These are phyloP conservation scores for Thunnus maccoyii DNA, from an alignment of 2,113 vertebrate species.

Conservation along the genomic window DNA sequence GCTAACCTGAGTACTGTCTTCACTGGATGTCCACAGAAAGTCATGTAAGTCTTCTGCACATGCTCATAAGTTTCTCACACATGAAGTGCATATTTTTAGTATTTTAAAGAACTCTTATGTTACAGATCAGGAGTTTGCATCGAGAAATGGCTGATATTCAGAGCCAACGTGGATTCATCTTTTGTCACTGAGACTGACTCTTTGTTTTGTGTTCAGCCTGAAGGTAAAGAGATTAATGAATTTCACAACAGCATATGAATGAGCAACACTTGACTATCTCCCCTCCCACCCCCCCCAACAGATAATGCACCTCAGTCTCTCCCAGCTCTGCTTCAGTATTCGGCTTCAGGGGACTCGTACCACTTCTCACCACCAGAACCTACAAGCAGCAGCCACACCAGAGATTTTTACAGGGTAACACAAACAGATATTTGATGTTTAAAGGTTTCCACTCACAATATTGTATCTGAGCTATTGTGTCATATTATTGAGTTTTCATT, in stretches of 20 bases:
- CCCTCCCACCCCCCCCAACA: constrained; percentile 15
- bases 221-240: constrained; percentile 62
- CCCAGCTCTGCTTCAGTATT: constrained; percentile 30
- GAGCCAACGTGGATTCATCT: constrained; percentile 78
- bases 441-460: not conserved
- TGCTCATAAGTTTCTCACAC: not conserved
- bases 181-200: constrained; percentile 78
- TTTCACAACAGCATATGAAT: not conserved
- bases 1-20: constrained; percentile 78
- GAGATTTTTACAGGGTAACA: constrained; percentile 82
- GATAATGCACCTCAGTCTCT: constrained; percentile 28
- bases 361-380: constrained; percentile 70
- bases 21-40: constrained; percentile 67
- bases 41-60: constrained; percentile 57
- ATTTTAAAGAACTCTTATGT: not conserved
- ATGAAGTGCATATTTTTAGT: not conserved
- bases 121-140: constrained; percentile 78
- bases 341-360: constrained; percentile 65
- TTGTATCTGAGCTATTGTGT: not conserved
- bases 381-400: constrained; percentile 30
- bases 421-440: not conserved
- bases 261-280: not conserved
- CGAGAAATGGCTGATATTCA: constrained; percentile 85
- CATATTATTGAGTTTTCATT: too few relatives aligned
- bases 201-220: constrained; percentile 76